Evolutionary conservation across 1,140 invertebrate species (phyloP).

Genomic region (Pinna nobilis): DNA sequence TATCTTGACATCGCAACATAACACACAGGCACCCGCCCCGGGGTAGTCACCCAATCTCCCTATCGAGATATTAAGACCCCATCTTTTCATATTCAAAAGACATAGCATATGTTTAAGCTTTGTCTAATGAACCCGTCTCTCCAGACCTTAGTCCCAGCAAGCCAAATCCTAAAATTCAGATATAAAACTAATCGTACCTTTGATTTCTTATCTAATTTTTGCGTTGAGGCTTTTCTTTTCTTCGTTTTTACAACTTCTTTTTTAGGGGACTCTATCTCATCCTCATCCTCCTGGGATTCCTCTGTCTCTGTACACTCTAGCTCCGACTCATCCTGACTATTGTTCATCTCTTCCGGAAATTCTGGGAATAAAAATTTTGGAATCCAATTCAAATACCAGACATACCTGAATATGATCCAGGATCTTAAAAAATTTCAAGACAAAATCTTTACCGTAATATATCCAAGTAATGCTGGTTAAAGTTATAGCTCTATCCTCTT

Average conservation of each 20-base stretch:
- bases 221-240: constrained; percentile 50
- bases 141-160: not conserved
- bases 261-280: constrained; percentile 40
- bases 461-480: too few species aligned
- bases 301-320: constrained; percentile 49
- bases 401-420: not conserved
- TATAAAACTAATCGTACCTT: constrained; percentile 37
- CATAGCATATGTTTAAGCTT: not conserved
- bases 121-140: not conserved
- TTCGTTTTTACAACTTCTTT: constrained; percentile 33
- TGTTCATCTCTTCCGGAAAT: constrained; percentile 49
- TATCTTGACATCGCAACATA: not conserved
- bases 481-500: not conserved
- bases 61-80: not conserved
- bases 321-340: constrained; percentile 53
- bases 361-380: constrained; percentile 31
- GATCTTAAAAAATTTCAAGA: not conserved
- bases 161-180: not conserved
- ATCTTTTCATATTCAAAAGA: not conserved
- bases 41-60: not conserved
- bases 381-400: not conserved
- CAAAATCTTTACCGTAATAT: not conserved
- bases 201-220: constrained; percentile 36
- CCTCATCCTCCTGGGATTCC: constrained; percentile 45
- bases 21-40: not conserved